Percentiles rank a stretch among this genome's conserved stretches.
Evolutionary conservation across 2,113 vertebrate genomes (phyloP).

Genomic region (Carassius auratus): DNA sequence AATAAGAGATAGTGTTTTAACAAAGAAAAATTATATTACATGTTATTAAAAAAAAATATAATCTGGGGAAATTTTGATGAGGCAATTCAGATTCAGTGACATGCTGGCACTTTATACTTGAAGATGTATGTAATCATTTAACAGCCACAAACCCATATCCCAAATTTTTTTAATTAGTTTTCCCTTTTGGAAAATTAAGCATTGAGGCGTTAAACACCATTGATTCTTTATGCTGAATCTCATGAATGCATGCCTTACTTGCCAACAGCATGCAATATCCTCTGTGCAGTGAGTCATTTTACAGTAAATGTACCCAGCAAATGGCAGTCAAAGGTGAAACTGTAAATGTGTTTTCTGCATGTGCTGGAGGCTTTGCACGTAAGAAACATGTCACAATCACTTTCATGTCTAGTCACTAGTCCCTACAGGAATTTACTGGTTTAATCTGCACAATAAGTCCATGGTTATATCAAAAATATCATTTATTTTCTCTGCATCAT

Average conservation of each 20-base stretch:
- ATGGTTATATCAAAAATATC: neutral
- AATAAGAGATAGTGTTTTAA: neutral
- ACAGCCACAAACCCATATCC: too few species aligned
- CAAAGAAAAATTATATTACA: neutral
- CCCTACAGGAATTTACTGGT: neutral
- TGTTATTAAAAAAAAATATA: neutral
- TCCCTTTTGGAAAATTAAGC: neutral
- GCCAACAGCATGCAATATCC: neutral
- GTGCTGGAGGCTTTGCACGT: neutral
- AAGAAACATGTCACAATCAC: constrained; percentile 10
- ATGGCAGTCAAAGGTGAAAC: constrained; percentile 11
- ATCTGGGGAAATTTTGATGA: too few species aligned
- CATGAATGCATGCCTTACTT: neutral
- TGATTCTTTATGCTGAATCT: neutral
- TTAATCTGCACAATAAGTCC: neutral
- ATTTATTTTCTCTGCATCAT: neutral
- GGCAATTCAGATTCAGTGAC: too few species aligned
- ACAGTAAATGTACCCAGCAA: neutral
- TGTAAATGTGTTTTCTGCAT: constrained; percentile 21
- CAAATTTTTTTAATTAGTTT: too few species aligned
- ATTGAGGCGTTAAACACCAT: neutral
- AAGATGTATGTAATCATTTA: too few species aligned
- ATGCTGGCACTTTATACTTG: too few species aligned
- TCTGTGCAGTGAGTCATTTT: neutral
- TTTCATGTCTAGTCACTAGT: neutral